These are phyloP conservation scores for Formica selysi DNA, from an alignment of 1,140 invertebrate species.

Conservation along the genomic window DNA sequence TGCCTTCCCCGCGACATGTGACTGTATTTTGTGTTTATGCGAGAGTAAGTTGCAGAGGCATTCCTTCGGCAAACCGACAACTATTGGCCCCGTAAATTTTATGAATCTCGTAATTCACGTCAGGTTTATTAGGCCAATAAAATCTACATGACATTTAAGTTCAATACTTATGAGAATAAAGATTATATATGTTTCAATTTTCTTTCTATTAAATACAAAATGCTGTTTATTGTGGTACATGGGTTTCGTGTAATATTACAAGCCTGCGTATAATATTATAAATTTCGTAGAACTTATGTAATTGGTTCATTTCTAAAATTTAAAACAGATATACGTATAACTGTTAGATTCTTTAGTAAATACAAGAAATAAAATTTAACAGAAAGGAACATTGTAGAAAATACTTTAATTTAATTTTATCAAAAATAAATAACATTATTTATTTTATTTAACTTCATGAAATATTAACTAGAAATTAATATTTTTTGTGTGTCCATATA, in stretches of 20 bases:
- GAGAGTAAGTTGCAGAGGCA: slow-evolving; percentile 20
- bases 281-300: neutral
- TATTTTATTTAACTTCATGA: neutral
- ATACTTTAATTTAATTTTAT: neutral
- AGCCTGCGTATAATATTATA: neutral
- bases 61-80: slow-evolving; percentile 23
- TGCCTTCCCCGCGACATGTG: neutral
- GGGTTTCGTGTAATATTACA: neutral
- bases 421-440: neutral
- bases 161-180: neutral
- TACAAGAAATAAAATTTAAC: neutral
- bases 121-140: slow-evolving; percentile 28
- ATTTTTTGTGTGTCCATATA: too few relatives aligned
- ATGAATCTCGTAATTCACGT: slow-evolving; percentile 24
- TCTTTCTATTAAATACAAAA: neutral
- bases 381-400: neutral
- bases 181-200: slow-evolving; percentile 9
- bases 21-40: slow-evolving; percentile 30
- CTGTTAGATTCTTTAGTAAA: neutral
- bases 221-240: neutral
- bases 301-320: neutral
- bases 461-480: slow-evolving; percentile 3
- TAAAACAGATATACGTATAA: neutral
- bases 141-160: neutral
- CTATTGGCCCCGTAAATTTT: slow-evolving; percentile 14